These are phyloP conservation scores for Tenualosa thibaudeaui DNA, from an alignment of 2,797 vertebrate genomes.

Conservation along the genomic window DNA sequence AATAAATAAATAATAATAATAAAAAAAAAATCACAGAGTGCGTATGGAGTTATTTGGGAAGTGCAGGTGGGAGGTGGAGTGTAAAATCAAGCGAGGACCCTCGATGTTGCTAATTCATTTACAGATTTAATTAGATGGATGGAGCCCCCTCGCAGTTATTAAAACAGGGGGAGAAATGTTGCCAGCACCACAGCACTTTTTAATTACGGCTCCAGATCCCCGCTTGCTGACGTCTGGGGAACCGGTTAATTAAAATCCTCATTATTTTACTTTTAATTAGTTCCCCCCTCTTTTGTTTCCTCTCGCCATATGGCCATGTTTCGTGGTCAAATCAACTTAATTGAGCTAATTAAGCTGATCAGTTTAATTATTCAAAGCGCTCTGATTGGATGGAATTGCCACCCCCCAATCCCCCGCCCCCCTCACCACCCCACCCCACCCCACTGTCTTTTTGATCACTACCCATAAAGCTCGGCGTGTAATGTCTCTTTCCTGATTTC, in stretches of 20 bases:
- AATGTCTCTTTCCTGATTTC: conserved; percentile 18
- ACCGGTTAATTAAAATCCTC: conserved; percentile 86
- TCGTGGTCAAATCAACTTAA: conserved; percentile 89
- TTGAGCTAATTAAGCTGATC: conserved; percentile 90
- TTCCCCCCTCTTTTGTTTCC: conserved; percentile 84
- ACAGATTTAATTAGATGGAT: conserved; percentile 87
- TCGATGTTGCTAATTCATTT: conserved; percentile 86
- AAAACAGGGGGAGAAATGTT: conserved; percentile 78
- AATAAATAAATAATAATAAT: conserved; percentile 25
- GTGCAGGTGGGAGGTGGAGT: conserved; percentile 60
- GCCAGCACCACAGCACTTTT: conserved; percentile 83
- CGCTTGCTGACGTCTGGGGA: conserved; percentile 81
- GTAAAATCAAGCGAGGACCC: conserved; percentile 74
- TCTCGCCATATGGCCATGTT: conserved; percentile 83
- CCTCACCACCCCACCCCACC: conserved; percentile 14
- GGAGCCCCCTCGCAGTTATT: conserved; percentile 78
- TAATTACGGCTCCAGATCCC: conserved; percentile 85
- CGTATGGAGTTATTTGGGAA: conserved; percentile 59
- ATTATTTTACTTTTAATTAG: conserved; percentile 89
- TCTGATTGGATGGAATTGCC: conserved; percentile 78
- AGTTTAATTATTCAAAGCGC: conserved; percentile 87
- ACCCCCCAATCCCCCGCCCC: not conserved
- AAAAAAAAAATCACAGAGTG: conserved; percentile 1
- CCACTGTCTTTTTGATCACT: conserved; percentile 32
- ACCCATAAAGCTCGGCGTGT: conserved; percentile 45